Percentiles rank a stretch among this genome's conserved stretches.
Conservation (phyloP, 2,113 vertebrate genomes). For the Kryptolebias marmoratus region DNA sequence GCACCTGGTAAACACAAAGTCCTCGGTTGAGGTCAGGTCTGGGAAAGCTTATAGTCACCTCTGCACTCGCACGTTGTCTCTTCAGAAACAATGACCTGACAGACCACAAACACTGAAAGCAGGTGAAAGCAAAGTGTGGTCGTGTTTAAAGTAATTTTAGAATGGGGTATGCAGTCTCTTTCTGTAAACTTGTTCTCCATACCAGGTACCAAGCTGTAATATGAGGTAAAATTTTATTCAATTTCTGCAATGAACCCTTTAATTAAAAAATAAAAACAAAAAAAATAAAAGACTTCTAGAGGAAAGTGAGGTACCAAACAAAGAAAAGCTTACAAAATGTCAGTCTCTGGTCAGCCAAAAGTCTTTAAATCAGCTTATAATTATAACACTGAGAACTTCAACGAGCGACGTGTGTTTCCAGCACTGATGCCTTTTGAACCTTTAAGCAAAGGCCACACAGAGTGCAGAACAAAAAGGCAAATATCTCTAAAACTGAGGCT, state of each 20-base stretch:
- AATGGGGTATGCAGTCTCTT: constrained; percentile 12
- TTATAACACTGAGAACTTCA: constrained; percentile 25
- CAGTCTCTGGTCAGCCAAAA: constrained; percentile 55
- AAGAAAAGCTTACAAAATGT: constrained; percentile 43
- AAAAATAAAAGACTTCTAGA: constrained; percentile 1
- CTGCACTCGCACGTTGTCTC: constrained; percentile 41
- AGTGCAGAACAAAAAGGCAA: constrained; percentile 43
- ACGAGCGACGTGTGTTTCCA: constrained; percentile 53
- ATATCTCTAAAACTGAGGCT: constrained; percentile 46
- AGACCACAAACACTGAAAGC: constrained; percentile 29
- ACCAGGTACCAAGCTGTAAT: constrained; percentile 28
- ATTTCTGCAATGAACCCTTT: constrained; percentile 46
- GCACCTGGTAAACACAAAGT: constrained; percentile 65
- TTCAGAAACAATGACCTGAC: constrained; percentile 48
- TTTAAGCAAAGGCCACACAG: constrained; percentile 60
- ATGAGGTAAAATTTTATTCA: constrained; percentile 32
- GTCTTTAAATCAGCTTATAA: constrained; percentile 53
- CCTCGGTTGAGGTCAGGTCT: constrained; percentile 42
- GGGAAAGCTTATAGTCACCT: constrained; percentile 49
- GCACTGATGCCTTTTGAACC: constrained; percentile 50
- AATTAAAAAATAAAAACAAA: constrained; percentile 14
- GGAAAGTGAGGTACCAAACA: constrained; percentile 41
- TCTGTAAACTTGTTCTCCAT: neutral
- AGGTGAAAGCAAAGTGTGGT: constrained; percentile 13
- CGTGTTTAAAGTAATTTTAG: neutral